Percentiles rank a stretch among this genome's conserved stretches.
These are phyloP conservation scores for Caenorhabditis panamensis DNA, from an alignment of 2,888 invertebrate genomes.

Conservation along the genomic window DNA sequence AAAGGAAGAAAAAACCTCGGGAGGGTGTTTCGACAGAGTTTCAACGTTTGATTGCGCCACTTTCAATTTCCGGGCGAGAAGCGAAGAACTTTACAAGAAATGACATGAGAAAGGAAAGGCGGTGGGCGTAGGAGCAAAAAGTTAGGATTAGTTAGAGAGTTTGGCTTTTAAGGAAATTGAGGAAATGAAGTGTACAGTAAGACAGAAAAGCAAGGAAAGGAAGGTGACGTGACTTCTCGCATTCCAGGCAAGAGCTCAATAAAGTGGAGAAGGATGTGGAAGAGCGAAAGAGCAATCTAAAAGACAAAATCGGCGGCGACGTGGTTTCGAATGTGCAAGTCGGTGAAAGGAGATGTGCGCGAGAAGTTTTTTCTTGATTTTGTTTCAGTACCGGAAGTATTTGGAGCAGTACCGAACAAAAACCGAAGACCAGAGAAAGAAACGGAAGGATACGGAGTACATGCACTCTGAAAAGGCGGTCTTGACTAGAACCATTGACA, in stretches of 20 bases:
- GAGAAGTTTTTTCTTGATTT: not conserved
- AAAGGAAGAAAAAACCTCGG: slow-evolving; percentile 12
- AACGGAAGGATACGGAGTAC: slow-evolving; percentile 87
- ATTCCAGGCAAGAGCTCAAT: slow-evolving; percentile 57
- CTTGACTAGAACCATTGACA: slow-evolving; percentile 87
- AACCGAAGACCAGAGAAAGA: slow-evolving; percentile 89
- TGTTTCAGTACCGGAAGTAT: slow-evolving; percentile 87
- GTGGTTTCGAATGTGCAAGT: slow-evolving; percentile 61
- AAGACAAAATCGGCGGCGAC: slow-evolving; percentile 56
- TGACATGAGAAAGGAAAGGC: not conserved
- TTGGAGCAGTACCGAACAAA: slow-evolving; percentile 89
- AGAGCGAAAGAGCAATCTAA: slow-evolving; percentile 41
- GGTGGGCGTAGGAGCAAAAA: not conserved
- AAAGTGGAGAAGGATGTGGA: slow-evolving; percentile 51
- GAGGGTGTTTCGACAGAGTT: slow-evolving; percentile 13
- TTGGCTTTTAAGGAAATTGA: slow-evolving; percentile 21
- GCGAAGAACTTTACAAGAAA: not conserved
- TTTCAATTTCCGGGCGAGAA: slow-evolving; percentile 22
- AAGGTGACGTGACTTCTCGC: slow-evolving; percentile 35
- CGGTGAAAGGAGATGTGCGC: slow-evolving; percentile 6
- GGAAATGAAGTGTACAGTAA: slow-evolving; percentile 49
- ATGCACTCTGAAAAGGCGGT: slow-evolving; percentile 88
- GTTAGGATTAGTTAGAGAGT: not conserved
- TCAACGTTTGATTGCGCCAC: slow-evolving; percentile 41
- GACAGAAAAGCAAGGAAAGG: not conserved